Base-by-base conservation (phyloP, 2,888 invertebrate genomes). In the Rotaria sp. region DNA sequence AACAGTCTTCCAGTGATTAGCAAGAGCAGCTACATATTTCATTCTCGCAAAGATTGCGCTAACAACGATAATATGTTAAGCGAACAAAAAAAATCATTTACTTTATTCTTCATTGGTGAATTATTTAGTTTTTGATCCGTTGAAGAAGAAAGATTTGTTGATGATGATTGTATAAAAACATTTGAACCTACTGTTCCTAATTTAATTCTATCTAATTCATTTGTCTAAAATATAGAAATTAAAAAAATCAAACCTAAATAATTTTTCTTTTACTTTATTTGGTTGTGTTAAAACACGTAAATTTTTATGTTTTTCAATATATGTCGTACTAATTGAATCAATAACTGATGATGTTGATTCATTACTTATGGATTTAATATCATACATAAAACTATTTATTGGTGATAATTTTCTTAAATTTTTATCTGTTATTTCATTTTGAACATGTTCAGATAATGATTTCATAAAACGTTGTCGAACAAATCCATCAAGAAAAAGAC, bases 401-500 rank as follows among this genome's bases (percentile, higher is more conserved):
- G 21, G 3, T 18, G 8, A 35, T 5, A 21, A 18, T 67, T 38
- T 30, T 13, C 21, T 2, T 21, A 30, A 67, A 8, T 67, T 30
- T 7, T 30, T 35, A 18, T 35, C 35, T 2, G 7, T 38, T 35
- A 21, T 18, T 67, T 35, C 21, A 35, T 4, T 4, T 13, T 35
- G 67, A 67, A 21, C 35, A 67, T 67, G 5, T 35, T 30, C 35
- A 30, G 67, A 35, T 21, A 67, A 21, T 67, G 5, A 30, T 41
- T 80, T 26, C 11, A 80, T 24, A 80, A 80, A 45, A n/a, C 80
- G 80, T 13, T 80, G 26, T 13, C 45, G 80, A 45, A 80, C 13
- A 80, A 80, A 80, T 41, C 45, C 80, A 80, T 80, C 45, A n/a
- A 80, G 80, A 45, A 80, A 45, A 80, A 45, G 45, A 45, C 41